Evolutionary conservation across 2,888 invertebrate species (phyloP), one percentile per base, ranked within the genome.

Genomic region (Hypselothyrea guttata): DNA sequence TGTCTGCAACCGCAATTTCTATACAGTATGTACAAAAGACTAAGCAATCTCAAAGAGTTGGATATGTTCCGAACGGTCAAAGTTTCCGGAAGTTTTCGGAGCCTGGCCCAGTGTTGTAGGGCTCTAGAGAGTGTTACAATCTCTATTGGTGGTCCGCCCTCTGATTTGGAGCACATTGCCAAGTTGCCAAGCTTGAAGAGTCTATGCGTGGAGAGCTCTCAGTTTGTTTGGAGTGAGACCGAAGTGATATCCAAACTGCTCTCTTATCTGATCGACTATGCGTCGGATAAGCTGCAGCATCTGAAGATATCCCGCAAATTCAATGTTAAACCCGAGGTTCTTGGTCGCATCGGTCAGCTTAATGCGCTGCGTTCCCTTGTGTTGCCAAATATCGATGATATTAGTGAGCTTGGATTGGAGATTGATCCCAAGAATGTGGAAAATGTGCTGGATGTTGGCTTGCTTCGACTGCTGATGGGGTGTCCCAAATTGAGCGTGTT

Each of bases 161-260:
- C 11, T 11, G 37, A 18, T 0, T 67, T 65, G 16, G 64, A 72
- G 27, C 8, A 49, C 4, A 34, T 78, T 13, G 78, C 75, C n/a
- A 44, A 42, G 35, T 12, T 78, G 4, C 82, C 77, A 8, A 46
- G 13, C 1, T 51, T 78, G 1, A 82, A 65, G 47, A 41, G 56
- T 1, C 35, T 78, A 2, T 34, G 15, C 16, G 27, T 71, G 7
- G 8, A 47, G 22, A 2, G 5, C 22, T 22, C 22, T 22, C 2
- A 5, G 5, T 22, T 22, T 22, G 22, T n/a, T n/a, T n/a, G 22
- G 22, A 53, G 16, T 2, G 28, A 12, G 3, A 9, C 11, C 4
- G 7, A 3, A 0, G 1, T 64, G 4, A 51, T 60, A 5, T 1
- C 3, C 0, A 35, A 62, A 11, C 38, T 81, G 4, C 22, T 58